Evolutionary conservation across 2,797 vertebrate species (phyloP), one percentile per base, ranked within the genome.

Genomic region (Falco peregrinus): DNA sequence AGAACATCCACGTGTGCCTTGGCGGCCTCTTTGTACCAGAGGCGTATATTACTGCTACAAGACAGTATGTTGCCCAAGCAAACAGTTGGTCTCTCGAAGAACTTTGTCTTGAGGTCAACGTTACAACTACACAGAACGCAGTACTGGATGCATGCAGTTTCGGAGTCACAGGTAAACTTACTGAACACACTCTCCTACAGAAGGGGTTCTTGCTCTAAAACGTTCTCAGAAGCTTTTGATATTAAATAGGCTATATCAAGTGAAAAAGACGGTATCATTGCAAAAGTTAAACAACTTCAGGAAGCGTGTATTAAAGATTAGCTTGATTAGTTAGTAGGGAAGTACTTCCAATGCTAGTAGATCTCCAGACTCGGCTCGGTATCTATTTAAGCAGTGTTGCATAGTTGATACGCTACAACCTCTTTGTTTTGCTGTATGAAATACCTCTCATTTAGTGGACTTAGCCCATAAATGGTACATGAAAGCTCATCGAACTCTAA

Each of bases 71-170:
- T 95, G 99, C 99, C 26, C 99, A 99, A 73, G 99, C 98, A 35
- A 99, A 99, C 98, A 99, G 99, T 97, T 99, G 99, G 99, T 99
- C 99, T 29, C 98, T 99, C 97, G 99, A 99, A 95, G 99, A 99
- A 88, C 98, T 99, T 45, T 99, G 98, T 78, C 98, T 99, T 43
- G 99, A 99, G 97, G 99, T 99, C 96, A 99, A 98, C 2, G 99
- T 99, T 91, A 99, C 99, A 68, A 98, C 98, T 3, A 98, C 98
- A 2, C 99, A 99, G 98, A 98, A 98, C 0, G 98, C 99, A 2
- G 93, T 98, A 3, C 98, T 99, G 76, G 99, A 99, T 16, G 99
- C 99, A 3, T 99, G 99, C 98, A 99, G 99, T 97, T 99, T 99
- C 13, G 99, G 99, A 92, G 99, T 99, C 97, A 99, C 99, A 97